These are phyloP conservation scores for Aramus guarauna DNA, from an alignment of 2,113 vertebrate genomes.

Conservation along the genomic window DNA sequence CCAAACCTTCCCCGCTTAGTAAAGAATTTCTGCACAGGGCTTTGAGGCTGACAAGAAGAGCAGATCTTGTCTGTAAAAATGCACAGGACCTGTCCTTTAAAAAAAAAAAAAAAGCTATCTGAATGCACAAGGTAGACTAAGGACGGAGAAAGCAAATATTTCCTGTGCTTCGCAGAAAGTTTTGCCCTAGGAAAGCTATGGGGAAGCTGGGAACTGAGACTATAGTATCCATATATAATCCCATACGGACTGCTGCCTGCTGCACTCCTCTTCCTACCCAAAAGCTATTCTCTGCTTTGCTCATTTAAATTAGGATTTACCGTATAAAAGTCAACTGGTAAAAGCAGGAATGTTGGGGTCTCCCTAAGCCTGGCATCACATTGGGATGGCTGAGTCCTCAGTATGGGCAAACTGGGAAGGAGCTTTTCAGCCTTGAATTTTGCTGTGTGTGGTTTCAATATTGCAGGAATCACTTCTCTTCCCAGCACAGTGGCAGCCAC, in stretches of 20 bases:
- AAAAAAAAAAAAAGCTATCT: neutral
- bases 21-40: neutral
- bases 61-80: neutral
- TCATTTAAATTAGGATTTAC: neutral
- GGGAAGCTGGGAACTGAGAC: neutral
- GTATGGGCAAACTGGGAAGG: neutral
- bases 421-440: neutral
- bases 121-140: neutral
- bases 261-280: neutral
- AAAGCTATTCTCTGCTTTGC: neutral
- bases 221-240: neutral
- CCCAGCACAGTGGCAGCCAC: neutral
- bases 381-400: neutral
- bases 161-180: neutral
- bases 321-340: neutral
- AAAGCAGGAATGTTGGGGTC: rapidly evolving
- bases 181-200: neutral
- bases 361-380: neutral
- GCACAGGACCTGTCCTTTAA: neutral
- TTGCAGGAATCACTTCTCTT: neutral
- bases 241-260: rapidly evolving
- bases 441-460: neutral
- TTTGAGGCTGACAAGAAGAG: neutral
- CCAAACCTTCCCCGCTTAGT: neutral
- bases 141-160: neutral